Percentiles rank a stretch among this genome's conserved stretches.
Evolutionary conservation across 2,797 vertebrate genomes (phyloP).

Genomic region (Lemur catta): DNA sequence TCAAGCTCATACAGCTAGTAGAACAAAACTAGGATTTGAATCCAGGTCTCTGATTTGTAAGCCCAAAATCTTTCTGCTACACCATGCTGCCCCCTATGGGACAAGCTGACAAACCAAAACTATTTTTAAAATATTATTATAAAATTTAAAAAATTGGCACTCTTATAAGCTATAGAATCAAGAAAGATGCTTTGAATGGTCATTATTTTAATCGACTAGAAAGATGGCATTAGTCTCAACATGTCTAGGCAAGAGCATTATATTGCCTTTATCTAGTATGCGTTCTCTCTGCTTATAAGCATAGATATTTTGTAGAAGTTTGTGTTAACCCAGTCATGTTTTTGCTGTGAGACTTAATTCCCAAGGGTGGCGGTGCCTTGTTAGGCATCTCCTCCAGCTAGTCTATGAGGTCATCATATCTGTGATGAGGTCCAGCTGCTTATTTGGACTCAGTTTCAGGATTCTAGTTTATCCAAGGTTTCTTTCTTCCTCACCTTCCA

Average conservation of each 20-base stretch:
- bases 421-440: neutral
- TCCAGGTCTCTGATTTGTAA: conserved; percentile 65
- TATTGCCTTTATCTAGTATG: neutral
- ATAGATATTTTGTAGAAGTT: neutral
- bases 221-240: neutral
- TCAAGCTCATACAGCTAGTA: neutral
- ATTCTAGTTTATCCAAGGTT: neutral
- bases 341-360: neutral
- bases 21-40: conserved; percentile 72
- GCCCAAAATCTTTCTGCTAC: conserved; percentile 47
- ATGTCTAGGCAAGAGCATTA: neutral
- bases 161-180: neutral
- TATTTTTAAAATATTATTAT: conserved; percentile 52
- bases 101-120: conserved; percentile 46
- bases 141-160: neutral
- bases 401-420: neutral
- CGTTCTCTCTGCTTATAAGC: neutral
- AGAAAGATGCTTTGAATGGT: neutral
- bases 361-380: neutral
- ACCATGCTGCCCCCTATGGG: conserved; percentile 75
- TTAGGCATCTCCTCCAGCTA: neutral
- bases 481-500: neutral
- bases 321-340: neutral
- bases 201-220: neutral
- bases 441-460: neutral